These are phyloP conservation scores for Myotis planiceps DNA, from an alignment of 2,797 vertebrate genomes.

Conservation along the genomic window DNA sequence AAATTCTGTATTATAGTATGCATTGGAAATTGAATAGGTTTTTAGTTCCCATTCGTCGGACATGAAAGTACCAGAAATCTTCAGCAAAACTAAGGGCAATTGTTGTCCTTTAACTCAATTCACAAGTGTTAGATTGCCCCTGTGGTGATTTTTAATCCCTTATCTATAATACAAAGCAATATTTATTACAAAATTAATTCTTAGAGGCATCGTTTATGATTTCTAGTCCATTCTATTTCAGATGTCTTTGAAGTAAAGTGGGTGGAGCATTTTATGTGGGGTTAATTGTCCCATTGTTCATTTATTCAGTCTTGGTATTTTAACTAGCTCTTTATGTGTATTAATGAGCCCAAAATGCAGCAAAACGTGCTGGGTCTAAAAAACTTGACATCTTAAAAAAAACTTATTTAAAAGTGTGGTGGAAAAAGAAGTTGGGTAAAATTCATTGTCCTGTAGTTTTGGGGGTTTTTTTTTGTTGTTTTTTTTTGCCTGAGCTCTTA, in stretches of 20 bases:
- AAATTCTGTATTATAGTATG: not conserved
- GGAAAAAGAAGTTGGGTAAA: constrained; percentile 64
- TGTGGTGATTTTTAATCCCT: constrained; percentile 63
- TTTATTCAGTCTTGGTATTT: constrained; percentile 78
- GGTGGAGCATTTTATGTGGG: constrained; percentile 63
- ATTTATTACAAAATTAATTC: constrained; percentile 76
- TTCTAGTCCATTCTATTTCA: constrained; percentile 72
- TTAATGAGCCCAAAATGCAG: constrained; percentile 76
- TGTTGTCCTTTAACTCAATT: constrained; percentile 53
- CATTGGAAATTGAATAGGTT: constrained; percentile 14
- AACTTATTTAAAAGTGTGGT: constrained; percentile 38
- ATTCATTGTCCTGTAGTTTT: constrained; percentile 13
- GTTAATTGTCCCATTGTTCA: constrained; percentile 78
- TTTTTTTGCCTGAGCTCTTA: constrained; percentile 49
- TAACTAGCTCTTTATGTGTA: constrained; percentile 74
- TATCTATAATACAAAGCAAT: constrained; percentile 69
- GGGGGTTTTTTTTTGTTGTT: not conserved
- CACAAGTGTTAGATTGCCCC: constrained; percentile 46
- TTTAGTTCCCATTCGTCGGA: constrained; percentile 53
- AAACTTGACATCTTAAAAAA: constrained; percentile 35
- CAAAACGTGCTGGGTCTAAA: constrained; percentile 58
- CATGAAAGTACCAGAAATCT: constrained; percentile 52
- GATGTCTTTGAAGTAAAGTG: constrained; percentile 77
- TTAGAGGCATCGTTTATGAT: constrained; percentile 69
- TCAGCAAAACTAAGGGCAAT: not conserved